phyloP scores from a whole-genome alignment of 2,888 invertebrate species.

The Philhelius pedissequus region DNA sequence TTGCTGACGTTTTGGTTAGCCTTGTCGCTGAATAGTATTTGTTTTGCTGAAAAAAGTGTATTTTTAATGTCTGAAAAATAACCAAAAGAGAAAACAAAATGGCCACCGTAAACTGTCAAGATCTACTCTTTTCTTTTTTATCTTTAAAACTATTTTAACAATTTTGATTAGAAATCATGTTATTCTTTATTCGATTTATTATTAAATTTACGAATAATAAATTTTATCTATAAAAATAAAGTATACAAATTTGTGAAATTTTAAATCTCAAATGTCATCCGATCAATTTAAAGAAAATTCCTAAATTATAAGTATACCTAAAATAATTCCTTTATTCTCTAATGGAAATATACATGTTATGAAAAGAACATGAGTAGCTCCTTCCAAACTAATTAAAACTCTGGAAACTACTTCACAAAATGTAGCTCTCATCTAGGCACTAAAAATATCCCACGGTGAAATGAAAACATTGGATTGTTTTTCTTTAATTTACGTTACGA shows the following conservation, averaged over 20 bases:
- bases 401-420: neutral
- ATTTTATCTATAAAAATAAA: no score
- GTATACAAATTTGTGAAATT: neutral
- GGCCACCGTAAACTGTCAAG: no score
- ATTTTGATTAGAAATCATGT: no score
- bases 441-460: conserved; percentile 29
- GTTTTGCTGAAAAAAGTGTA: no score
- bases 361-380: neutral
- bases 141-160: no score
- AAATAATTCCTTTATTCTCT: neutral
- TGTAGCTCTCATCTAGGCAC: conserved; percentile 1
- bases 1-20: no score
- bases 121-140: no score
- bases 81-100: no score
- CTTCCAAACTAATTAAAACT: neutral
- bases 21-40: no score
- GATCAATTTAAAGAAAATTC: neutral
- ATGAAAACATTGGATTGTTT: conserved; percentile 37
- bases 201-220: no score
- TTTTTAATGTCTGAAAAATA: no score
- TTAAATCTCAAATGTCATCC: neutral
- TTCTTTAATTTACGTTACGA: conserved; percentile 30
- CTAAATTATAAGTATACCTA: neutral
- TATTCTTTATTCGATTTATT: no score
- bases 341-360: neutral